Conservation (phyloP, 2,113 vertebrate species). For the Struthidea cinerea region DNA sequence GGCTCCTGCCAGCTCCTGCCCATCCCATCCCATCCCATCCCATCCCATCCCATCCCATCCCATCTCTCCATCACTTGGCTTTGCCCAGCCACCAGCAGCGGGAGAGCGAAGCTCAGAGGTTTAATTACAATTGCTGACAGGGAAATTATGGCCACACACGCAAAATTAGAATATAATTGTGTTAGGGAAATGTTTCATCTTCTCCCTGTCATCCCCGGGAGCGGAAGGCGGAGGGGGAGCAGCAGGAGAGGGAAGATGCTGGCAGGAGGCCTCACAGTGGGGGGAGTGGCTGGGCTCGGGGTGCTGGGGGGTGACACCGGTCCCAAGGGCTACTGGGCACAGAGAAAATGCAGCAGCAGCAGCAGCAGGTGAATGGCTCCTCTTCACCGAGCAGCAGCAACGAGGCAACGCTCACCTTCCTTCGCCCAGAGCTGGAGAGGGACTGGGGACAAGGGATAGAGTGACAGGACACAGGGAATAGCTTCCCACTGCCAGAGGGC, state of each 20-base stretch:
- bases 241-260: neutral
- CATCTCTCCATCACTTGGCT: neutral
- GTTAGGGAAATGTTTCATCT: neutral
- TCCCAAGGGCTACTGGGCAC: neutral
- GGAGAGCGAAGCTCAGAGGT: neutral
- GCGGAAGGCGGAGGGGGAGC: neutral
- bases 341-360: neutral
- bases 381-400: fast-evolving
- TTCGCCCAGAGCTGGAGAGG: fast-evolving
- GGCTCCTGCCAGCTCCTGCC: neutral
- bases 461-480: neutral
- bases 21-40: neutral
- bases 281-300: neutral
- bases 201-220: neutral
- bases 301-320: neutral
- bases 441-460: neutral
- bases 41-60: neutral
- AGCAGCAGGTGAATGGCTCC: neutral
- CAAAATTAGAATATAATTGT: constrained; percentile 8
- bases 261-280: neutral
- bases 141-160: neutral
- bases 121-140: neutral
- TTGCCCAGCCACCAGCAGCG: neutral
- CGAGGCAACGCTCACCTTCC: fast-evolving
- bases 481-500: neutral